A percentile compares a stretch with the other conserved stretches of the same genome.
Conservation (phyloP, 2,113 vertebrate species). For the Phyllostomus hastatus region DNA sequence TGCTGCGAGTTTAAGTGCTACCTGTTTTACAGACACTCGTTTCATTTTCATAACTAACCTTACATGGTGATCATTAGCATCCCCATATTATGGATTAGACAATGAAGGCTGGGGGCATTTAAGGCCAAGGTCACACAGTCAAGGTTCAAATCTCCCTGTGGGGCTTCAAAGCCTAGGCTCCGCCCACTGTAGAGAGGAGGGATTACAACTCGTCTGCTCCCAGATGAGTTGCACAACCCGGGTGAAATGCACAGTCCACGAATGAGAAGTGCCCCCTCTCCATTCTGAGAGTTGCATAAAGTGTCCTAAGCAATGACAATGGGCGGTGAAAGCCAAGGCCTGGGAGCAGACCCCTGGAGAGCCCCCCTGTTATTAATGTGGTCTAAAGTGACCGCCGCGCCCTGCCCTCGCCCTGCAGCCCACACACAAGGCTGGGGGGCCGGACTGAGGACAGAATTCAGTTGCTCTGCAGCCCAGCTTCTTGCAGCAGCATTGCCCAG, state of each 20-base stretch:
- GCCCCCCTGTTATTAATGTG: not conserved
- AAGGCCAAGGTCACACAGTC: not conserved
- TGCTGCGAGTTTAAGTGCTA: not conserved
- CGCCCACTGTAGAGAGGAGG: not conserved
- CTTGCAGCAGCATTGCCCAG: not conserved
- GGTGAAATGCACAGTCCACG: not conserved
- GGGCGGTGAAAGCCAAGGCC: not conserved
- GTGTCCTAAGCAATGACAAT: not conserved
- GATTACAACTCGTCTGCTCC: not conserved
- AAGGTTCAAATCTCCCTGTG: not conserved
- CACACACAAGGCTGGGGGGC: not conserved
- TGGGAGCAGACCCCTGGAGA: not conserved
- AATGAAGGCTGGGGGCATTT: not conserved
- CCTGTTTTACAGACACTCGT: not conserved
- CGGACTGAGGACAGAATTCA: not conserved
- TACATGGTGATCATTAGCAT: not conserved
- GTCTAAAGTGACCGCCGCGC: not conserved
- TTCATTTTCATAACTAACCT: slow-evolving; percentile 23
- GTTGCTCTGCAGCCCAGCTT: not conserved
- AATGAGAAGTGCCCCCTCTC: not conserved
- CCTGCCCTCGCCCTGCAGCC: not conserved
- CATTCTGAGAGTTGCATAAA: not conserved
- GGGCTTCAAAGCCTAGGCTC: not conserved
- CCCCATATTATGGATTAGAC: slow-evolving; percentile 1
- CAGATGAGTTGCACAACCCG: not conserved